phyloP scores from a whole-genome alignment of 2,888 invertebrate genomes.

The Agonum fuliginosum region DNA sequence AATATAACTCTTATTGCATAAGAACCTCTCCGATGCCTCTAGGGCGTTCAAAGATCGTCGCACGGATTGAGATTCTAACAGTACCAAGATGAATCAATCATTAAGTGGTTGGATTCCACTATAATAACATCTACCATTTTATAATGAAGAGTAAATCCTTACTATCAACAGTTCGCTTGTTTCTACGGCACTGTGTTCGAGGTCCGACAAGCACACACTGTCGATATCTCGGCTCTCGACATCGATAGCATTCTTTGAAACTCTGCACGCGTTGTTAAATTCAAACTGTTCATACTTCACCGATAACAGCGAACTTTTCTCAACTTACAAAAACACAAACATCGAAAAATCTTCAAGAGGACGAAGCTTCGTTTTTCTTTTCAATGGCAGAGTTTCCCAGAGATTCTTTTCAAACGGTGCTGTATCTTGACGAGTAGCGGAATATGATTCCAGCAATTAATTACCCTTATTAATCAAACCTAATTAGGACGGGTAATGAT shows the following conservation, averaged over 20 bases:
- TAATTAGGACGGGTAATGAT: not conserved
- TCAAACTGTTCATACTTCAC: conserved; percentile 47
- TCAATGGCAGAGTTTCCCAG: not conserved
- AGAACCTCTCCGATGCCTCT: no score
- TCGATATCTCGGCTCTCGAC: conserved; percentile 2
- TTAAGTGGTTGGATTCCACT: no score
- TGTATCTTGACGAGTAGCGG: not conserved
- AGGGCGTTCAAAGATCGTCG: no score
- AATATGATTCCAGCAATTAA: not conserved
- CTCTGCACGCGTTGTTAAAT: conserved; percentile 52
- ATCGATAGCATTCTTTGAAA: conserved; percentile 37
- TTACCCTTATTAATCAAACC: not conserved
- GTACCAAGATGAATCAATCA: no score
- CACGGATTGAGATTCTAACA: no score
- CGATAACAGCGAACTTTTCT: conserved; percentile 45
- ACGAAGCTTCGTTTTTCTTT: not conserved
- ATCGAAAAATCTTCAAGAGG: conserved; percentile 14
- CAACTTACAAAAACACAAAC: conserved; percentile 41
- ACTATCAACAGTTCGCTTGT: no score
- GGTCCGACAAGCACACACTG: not conserved
- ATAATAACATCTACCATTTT: no score
- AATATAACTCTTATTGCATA: no score
- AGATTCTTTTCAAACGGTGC: not conserved
- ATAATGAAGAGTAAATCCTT: no score
- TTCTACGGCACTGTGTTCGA: no score